Percentiles rank a stretch among this genome's conserved stretches.
Evolutionary conservation across 2,888 invertebrate species (phyloP).

Genomic region (Drosophila lutescens): DNA sequence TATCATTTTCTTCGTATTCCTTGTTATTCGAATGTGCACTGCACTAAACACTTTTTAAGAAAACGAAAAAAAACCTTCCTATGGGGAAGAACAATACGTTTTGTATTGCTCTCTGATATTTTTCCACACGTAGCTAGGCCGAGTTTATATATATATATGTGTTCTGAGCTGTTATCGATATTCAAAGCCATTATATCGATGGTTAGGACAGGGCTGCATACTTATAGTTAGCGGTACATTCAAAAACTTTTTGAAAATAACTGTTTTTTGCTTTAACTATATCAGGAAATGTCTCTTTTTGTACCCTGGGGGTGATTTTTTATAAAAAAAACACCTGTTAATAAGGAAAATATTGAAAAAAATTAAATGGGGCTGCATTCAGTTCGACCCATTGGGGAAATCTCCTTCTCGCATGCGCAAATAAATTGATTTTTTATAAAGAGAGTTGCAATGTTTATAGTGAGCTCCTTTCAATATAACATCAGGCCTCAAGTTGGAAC

Average conservation of each 20-base stretch:
- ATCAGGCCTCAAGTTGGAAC: constrained; percentile 11
- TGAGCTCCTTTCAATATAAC: constrained; percentile 19
- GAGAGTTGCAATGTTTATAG: constrained; percentile 40
- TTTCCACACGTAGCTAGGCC: constrained; percentile 49
- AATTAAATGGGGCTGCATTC: neutral
- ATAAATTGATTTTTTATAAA: constrained; percentile 40
- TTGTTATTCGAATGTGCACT: neutral
- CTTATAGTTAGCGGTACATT: constrained; percentile 5
- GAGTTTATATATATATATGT: constrained; percentile 31
- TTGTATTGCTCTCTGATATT: constrained; percentile 35
- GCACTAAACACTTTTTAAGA: neutral
- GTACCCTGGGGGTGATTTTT: neutral
- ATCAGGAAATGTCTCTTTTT: neutral
- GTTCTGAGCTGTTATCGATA: constrained; percentile 22
- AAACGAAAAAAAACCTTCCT: constrained; percentile 44
- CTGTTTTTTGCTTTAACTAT: neutral
- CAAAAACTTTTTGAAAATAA: neutral
- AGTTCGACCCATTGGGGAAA: neutral
- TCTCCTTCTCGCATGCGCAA: constrained; percentile 29
- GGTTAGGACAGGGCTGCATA: constrained; percentile 7
- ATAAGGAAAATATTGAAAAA: neutral
- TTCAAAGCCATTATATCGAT: constrained; percentile 20
- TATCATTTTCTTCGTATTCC: constrained; percentile 16
- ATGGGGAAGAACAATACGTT: constrained; percentile 35
- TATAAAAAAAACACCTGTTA: neutral